A percentile compares a stretch with the other conserved stretches of the same genome.
Conservation (phyloP, 2,888 invertebrate genomes). For the Chaitophorus viminalis region DNA sequence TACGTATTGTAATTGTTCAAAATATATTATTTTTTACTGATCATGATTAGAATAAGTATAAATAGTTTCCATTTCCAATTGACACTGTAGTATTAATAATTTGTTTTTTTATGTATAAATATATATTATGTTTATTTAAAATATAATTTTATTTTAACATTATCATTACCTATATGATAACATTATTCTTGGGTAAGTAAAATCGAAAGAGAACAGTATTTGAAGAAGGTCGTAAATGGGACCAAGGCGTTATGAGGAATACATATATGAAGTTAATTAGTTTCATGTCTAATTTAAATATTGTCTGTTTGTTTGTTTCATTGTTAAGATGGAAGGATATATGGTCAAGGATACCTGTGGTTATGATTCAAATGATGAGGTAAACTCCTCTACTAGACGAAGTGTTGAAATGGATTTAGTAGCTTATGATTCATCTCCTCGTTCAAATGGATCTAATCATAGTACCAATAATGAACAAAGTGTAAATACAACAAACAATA, state of each 20-base stretch:
- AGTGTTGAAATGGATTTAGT: constrained; percentile 61
- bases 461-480: constrained; percentile 50
- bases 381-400: constrained; percentile 49
- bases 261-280: constrained; percentile 29
- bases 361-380: constrained; percentile 56
- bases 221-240: constrained; percentile 61
- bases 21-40: constrained; percentile 10
- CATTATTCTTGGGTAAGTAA: constrained; percentile 28
- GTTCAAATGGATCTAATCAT: constrained; percentile 52
- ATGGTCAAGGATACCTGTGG: constrained; percentile 57
- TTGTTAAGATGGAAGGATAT: constrained; percentile 54
- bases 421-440: constrained; percentile 60
- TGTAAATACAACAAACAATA: constrained; percentile 35
- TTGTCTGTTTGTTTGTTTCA: constrained; percentile 61
- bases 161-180: neutral
- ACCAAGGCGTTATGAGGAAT: constrained; percentile 48
- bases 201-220: neutral
- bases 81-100: neutral
- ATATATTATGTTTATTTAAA: constrained; percentile 11
- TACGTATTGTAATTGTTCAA: neutral
- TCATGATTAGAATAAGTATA: neutral
- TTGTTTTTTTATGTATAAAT: neutral
- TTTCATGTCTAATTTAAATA: constrained; percentile 43
- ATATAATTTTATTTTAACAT: neutral
- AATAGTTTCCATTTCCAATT: constrained; percentile 25